Base-by-base conservation (phyloP, 2,113 vertebrate genomes). In the Crotalus tigris region DNA sequence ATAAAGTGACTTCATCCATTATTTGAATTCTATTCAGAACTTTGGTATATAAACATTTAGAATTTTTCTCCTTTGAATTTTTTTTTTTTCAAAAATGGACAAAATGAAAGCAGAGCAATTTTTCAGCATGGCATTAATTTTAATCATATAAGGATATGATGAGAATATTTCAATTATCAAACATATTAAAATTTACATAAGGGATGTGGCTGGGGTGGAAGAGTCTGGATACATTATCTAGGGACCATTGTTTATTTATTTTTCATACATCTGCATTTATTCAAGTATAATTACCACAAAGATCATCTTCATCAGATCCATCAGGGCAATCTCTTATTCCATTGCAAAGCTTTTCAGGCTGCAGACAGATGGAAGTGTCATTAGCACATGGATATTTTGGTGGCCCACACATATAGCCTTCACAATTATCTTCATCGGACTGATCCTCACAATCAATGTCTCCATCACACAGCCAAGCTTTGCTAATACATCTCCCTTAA, bases 361-460 rank as follows among this genome's bases (percentile, higher is more conserved):
- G 98, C 94, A 99, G 98, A 97, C 99, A 99, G 95, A 98, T 97
- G 53, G 98, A 98, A 85, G 98, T 98, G 97, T 99, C 98, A 88
- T 99, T 99, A 96, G 98, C 98, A 97, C 99, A 99, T 90, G 98
- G 98, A 95, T 99, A 99, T 97, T 98, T 99, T 95, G 99, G 99
- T n/a, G 98, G 98, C 96, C 98, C 99, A 93, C 99, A 99, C 95
- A 98, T 93, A 92, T 98, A 98, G 29, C 97, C 98, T 96, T 98
- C 98, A 92, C 99, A 99, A 51, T 98, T 98, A 93, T 99, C 98
- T 96, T 99, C 99, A 93, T 99, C 99, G 6, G 99, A 99, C 81
- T 98, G 99, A 97, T 99, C 99, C 96, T 99, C 99, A 95, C 99
- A 99, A 97, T 99, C 99, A 26, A 99, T 98, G 97, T 99, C 99